Evolutionary conservation across 1,140 invertebrate genomes (phyloP), one percentile per base, ranked within the genome.

Genomic region (Pectinophora gossypiella): DNA sequence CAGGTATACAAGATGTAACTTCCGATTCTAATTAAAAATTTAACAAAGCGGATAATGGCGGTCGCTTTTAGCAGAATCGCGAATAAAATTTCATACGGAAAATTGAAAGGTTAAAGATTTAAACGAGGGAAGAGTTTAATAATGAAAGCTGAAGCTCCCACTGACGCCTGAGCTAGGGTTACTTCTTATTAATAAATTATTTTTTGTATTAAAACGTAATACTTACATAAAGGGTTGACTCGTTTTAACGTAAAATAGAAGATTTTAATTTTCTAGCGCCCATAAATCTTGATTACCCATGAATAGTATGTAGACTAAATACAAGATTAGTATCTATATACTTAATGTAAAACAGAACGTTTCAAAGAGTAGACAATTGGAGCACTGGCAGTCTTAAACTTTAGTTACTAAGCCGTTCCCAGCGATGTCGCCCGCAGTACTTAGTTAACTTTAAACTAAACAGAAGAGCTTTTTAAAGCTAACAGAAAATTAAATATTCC

Each of bases 1-100:
- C 69, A 76, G 71, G 59, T 66, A 71, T 74, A 78, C 64, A 75
- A 69, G 69, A 71, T 65, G 69, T 65, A 76, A 76, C 70, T 72
- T 75, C 65, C 64, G 67, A 77, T 74, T 70, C 65, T 70, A 76
- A 83, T 81, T 78, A 78, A 85, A 83, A 85, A 85, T 81, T 81
- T 73, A 81, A 68, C 63, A 65, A 69, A 67, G 60, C 55, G 68
- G 64, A 65, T 70, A 65, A 72, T 65, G 48, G 59, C 50, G 61
- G 62, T 57, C 42, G 61, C 61, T 68, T 46, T 66, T 58, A 59
- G 53, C 58, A 51, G 52, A 64, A 68, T 64, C 56, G 51, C 51
- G 48, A 58, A 63, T 62, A 57, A 51, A 57, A 64, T 68, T 64
- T 55, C 56, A 52, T 54, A 54, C 47, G 51, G 48, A 57, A 48